Percentiles rank a stretch among this genome's conserved stretches.
phyloP scores from a whole-genome alignment of 37 sponge, comb jelly and placozoan genomes.

The Bolinopsis microptera region DNA sequence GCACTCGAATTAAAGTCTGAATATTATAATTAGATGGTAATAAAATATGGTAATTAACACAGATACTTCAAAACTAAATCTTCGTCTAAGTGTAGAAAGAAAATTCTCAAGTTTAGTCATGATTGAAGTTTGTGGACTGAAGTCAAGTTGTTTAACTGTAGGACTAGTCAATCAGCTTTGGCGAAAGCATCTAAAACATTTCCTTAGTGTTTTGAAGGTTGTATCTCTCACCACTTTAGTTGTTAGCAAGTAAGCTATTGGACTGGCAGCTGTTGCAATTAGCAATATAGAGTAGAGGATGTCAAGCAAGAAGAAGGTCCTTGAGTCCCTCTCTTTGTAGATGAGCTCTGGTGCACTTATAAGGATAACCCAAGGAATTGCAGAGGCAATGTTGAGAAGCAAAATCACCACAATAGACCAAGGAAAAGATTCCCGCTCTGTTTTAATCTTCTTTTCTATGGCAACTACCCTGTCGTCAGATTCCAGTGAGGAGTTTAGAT shows the following conservation, averaged over 20 bases:
- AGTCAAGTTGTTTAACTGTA: too few relatives aligned
- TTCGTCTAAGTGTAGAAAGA: too few relatives aligned
- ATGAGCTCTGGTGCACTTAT: background rate
- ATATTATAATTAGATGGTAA: too few relatives aligned
- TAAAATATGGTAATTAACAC: too few relatives aligned
- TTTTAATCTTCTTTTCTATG: background rate
- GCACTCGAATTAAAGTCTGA: too few relatives aligned
- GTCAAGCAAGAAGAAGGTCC: background rate
- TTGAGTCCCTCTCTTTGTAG: background rate
- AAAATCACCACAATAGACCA: background rate
- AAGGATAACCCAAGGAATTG: background rate
- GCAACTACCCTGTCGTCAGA: too few relatives aligned
- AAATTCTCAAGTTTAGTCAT: too few relatives aligned
- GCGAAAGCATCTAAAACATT: too few relatives aligned
- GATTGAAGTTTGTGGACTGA: too few relatives aligned
- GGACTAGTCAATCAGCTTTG: too few relatives aligned
- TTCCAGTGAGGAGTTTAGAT: too few relatives aligned
- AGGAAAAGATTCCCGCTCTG: background rate
- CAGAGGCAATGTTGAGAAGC: background rate
- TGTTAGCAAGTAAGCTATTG: background rate
- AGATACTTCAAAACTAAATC: too few relatives aligned
- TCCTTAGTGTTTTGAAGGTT: background rate
- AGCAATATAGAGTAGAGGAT: background rate
- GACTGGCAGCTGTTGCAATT: background rate
- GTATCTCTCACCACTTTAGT: background rate